Conservation (phyloP, 1,140 invertebrate species). For the Zaprionus davidi region DNA sequence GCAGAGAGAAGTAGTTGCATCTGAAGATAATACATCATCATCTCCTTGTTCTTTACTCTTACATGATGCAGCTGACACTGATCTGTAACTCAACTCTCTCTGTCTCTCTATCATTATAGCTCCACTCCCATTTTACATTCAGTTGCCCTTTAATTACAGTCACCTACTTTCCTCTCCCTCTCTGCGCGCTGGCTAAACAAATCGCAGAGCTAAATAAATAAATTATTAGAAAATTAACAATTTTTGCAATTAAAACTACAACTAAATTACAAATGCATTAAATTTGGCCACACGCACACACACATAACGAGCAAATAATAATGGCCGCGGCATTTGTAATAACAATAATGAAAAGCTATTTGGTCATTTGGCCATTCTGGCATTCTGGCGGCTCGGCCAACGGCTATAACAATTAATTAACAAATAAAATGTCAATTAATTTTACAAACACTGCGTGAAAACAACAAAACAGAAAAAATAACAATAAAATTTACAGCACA, state of each 20-base stretch:
- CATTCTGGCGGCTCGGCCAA: conserved; percentile 48
- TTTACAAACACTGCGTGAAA: conserved; percentile 73
- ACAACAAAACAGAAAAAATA: conserved; percentile 45
- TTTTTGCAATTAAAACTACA: conserved; percentile 82
- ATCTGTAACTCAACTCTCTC: not conserved
- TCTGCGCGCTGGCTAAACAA: not conserved
- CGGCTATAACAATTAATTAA: conserved; percentile 82
- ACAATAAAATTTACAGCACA: conserved; percentile 74
- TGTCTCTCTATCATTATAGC: not conserved
- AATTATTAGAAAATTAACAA: conserved; percentile 80
- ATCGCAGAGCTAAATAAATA: conserved; percentile 58
- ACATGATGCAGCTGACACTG: not conserved
- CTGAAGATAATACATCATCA: too few species aligned
- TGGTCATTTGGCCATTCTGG: conserved; percentile 64
- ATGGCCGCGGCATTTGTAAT: conserved; percentile 80
- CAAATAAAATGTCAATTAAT: conserved; percentile 83
- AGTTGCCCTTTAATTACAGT: not conserved
- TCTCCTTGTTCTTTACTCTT: too few species aligned
- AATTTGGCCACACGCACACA: conserved; percentile 25
- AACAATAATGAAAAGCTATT: conserved; percentile 82
- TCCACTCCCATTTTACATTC: not conserved
- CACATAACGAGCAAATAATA: conserved; percentile 79
- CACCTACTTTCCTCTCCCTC: not conserved
- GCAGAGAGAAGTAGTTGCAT: too few species aligned
- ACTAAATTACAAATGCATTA: conserved; percentile 83